A percentile compares a stretch with the other conserved stretches of the same genome.
phyloP scores from a whole-genome alignment of 1,140 invertebrate genomes.

The Musca vetustissima region DNA sequence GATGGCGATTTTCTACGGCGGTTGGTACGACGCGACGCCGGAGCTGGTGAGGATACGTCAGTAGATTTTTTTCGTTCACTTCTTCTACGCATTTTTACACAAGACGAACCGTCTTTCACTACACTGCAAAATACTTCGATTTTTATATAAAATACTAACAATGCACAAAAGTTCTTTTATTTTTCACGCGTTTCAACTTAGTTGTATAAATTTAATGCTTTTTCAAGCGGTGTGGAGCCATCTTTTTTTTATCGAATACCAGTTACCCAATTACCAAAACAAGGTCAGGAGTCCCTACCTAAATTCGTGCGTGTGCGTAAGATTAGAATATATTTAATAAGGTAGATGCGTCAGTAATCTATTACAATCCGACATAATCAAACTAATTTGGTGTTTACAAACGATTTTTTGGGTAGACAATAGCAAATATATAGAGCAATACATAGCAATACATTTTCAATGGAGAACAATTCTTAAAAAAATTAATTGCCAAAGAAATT shows the following conservation, averaged over 20 bases:
- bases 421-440: no score
- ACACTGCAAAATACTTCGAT: background rate
- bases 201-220: conserved; percentile 6
- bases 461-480: no score
- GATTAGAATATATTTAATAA: no score
- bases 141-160: conserved; percentile 1
- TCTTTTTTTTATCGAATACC: conserved; percentile 5
- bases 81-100: conserved; percentile 43
- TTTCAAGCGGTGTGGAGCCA: conserved; percentile 15
- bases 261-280: no score
- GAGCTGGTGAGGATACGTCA: conserved; percentile 41
- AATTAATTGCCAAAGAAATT: no score
- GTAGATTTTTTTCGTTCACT: conserved; percentile 52
- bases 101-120: background rate
- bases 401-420: no score
- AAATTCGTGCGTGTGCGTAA: no score
- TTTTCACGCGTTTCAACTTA: background rate
- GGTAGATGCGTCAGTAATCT: no score
- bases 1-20: conserved; percentile 33
- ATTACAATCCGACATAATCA: no score
- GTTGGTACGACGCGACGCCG: conserved; percentile 40
- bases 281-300: no score
- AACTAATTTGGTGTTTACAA: no score
- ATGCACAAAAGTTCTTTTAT: background rate
- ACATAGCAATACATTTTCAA: no score